A percentile compares a stretch with the other conserved stretches of the same genome.
These are phyloP conservation scores for Tipula vernalis DNA, from an alignment of 2,888 invertebrate genomes.

Conservation along the genomic window DNA sequence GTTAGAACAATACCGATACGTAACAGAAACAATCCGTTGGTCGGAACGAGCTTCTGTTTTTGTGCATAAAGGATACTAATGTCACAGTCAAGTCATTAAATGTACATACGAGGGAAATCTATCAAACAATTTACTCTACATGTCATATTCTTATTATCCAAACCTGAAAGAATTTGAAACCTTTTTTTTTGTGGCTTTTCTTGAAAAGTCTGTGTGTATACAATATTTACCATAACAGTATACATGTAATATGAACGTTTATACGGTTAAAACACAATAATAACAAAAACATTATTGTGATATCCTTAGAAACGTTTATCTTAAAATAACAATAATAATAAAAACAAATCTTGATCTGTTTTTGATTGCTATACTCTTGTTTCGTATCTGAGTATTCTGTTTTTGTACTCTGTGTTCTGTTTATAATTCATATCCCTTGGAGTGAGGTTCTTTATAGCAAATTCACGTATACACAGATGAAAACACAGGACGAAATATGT, in stretches of 20 bases:
- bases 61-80: too few species aligned
- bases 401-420: background rate
- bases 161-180: background rate
- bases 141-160: background rate
- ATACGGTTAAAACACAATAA: background rate
- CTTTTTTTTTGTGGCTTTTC: background rate
- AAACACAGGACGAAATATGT: background rate
- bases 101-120: too few species aligned
- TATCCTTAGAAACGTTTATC: background rate
- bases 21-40: background rate
- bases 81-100: too few species aligned
- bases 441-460: background rate
- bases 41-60: too few species aligned
- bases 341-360: background rate
- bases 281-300: background rate
- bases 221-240: background rate
- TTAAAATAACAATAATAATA: background rate
- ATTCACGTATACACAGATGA: background rate
- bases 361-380: background rate
- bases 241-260: background rate
- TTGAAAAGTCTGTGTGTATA: background rate
- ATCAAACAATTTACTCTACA: background rate
- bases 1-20: too few species aligned
- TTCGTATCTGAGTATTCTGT: background rate
- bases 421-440: background rate